Evolutionary conservation across 1,140 invertebrate species (phyloP).

Genomic region (Caenorhabditis briggsae): DNA sequence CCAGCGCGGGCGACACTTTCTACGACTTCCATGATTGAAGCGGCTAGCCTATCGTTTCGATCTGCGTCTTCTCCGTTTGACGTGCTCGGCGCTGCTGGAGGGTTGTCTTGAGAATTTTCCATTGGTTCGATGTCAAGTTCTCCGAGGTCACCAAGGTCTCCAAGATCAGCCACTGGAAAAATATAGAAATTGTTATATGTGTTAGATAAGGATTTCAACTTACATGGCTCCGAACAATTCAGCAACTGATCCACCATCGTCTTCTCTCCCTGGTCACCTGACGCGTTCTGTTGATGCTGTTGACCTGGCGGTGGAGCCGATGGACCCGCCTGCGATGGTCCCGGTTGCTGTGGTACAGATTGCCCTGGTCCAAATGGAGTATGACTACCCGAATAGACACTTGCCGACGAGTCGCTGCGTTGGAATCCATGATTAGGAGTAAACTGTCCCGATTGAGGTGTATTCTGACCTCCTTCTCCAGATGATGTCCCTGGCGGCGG

Average conservation of each 20-base stretch:
- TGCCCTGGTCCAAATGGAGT: constrained; percentile 15
- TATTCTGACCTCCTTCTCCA: constrained; percentile 4
- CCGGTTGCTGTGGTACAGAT: background rate
- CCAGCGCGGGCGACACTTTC: constrained; percentile 12
- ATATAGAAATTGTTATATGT: background rate
- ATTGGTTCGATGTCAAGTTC: constrained; percentile 54
- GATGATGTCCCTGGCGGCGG: background rate
- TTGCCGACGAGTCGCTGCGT: constrained; percentile 13
- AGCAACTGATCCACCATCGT: background rate
- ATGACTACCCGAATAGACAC: constrained; percentile 25
- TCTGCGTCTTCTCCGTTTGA: background rate
- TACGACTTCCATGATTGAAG: background rate
- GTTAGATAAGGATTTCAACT: background rate
- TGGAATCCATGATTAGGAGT: constrained; percentile 38
- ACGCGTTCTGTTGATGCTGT: background rate
- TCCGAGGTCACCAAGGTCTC: constrained; percentile 40
- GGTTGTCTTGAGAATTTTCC: background rate
- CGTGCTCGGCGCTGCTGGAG: background rate
- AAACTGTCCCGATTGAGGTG: background rate
- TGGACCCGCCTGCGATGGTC: background rate
- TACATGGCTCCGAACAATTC: constrained; percentile 15
- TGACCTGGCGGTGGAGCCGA: background rate
- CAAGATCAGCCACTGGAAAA: constrained; percentile 37
- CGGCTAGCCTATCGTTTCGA: background rate
- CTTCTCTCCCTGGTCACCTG: background rate